Percentiles rank a stretch among this genome's conserved stretches.
These are phyloP conservation scores for Ichneumoninae sp. DNA, from an alignment of 2,888 invertebrate genomes.

Conservation along the genomic window DNA sequence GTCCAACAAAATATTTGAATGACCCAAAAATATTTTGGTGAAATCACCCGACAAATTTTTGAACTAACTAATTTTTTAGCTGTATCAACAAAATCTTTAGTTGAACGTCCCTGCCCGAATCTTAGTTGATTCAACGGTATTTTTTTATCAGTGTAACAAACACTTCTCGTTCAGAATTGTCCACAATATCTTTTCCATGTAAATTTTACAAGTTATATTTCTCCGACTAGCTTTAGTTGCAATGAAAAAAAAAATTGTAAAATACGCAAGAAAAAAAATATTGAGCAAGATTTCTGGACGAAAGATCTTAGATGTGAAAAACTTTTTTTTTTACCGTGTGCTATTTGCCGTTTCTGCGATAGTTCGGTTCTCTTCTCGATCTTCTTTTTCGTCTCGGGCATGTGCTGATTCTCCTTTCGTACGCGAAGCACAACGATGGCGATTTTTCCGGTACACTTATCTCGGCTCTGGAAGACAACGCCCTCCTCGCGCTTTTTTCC, in stretches of 20 bases:
- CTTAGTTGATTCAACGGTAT: too few species aligned
- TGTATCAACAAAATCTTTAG: too few species aligned
- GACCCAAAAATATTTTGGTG: too few species aligned
- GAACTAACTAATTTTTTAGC: too few species aligned
- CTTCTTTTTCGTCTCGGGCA: slow-evolving; percentile 4
- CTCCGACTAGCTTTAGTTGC: too few species aligned
- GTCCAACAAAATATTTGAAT: too few species aligned
- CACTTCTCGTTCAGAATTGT: too few species aligned
- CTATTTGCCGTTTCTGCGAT: not conserved
- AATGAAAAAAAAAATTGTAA: not conserved
- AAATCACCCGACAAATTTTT: too few species aligned
- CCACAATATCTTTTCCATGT: too few species aligned
- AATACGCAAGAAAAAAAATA: not conserved
- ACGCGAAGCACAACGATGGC: slow-evolving; percentile 79
- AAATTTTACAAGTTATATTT: too few species aligned
- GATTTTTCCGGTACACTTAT: slow-evolving; percentile 58
- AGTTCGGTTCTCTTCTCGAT: slow-evolving; percentile 29
- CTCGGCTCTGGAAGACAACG: not conserved
- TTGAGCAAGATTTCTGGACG: not conserved
- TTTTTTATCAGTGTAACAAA: too few species aligned
- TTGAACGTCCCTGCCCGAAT: too few species aligned
- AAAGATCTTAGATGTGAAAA: not conserved
- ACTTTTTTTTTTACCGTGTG: not conserved
- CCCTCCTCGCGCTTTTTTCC: not conserved
- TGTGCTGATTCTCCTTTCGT: slow-evolving; percentile 29